Percentiles rank a stretch among this genome's conserved stretches.
Evolutionary conservation across 1,140 invertebrate genomes (phyloP).

Genomic region (Lamellibrachia luymesi): DNA sequence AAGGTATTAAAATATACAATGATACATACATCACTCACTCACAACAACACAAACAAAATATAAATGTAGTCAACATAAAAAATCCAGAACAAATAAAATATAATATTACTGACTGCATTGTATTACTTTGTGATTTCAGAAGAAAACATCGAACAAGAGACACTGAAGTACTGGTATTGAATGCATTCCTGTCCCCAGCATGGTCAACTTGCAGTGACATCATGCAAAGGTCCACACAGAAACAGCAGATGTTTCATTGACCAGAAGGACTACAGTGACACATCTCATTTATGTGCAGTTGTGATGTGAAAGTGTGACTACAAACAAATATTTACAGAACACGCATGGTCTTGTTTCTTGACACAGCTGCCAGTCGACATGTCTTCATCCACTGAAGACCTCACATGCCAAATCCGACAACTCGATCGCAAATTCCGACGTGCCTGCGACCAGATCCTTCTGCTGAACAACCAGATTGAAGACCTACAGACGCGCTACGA

Average conservation of each 20-base stretch:
- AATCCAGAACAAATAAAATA: too few species aligned
- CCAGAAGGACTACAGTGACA: too few species aligned
- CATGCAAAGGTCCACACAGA: background rate
- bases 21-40: too few species aligned
- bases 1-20: too few species aligned
- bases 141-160: background rate
- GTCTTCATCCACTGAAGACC: background rate
- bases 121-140: background rate
- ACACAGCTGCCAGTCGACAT: background rate
- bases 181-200: background rate
- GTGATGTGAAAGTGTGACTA: background rate
- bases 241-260: background rate
- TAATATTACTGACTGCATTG: too few species aligned
- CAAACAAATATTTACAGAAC: background rate
- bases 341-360: background rate
- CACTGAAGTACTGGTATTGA: background rate
- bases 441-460: conserved; percentile 17
- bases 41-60: too few species aligned
- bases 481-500: conserved; percentile 18
- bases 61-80: too few species aligned
- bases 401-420: conserved; percentile 54
- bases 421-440: conserved; percentile 20
- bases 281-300: background rate
- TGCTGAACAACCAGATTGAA: conserved; percentile 20
- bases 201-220: background rate